phyloP scores from a whole-genome alignment of 1,140 invertebrate species.

The Danaus melanippus region DNA sequence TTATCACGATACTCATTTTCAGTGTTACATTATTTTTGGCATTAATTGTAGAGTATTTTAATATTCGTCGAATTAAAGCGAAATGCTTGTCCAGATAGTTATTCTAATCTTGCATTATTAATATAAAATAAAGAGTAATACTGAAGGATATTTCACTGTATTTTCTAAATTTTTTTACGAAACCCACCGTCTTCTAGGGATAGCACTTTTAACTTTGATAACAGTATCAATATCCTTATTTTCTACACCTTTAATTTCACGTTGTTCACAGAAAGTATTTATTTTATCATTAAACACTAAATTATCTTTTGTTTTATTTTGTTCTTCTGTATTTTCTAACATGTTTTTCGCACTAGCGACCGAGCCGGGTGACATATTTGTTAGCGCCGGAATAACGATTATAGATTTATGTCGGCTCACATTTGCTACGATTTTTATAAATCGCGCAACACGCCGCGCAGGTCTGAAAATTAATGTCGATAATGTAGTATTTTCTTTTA shows the following conservation, averaged over 20 bases:
- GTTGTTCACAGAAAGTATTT: slow-evolving; percentile 45
- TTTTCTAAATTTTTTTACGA: not conserved
- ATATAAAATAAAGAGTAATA: too few relatives aligned
- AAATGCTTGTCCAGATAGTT: too few relatives aligned
- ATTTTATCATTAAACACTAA: slow-evolving; percentile 33
- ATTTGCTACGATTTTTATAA: slow-evolving; percentile 66
- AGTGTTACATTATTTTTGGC: too few relatives aligned
- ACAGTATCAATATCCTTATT: slow-evolving; percentile 34
- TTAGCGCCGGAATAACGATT: slow-evolving; percentile 43
- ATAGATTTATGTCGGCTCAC: slow-evolving; percentile 62
- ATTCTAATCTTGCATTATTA: too few relatives aligned
- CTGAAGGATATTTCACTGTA: too few relatives aligned
- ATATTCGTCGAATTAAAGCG: too few relatives aligned
- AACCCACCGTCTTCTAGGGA: slow-evolving; percentile 55
- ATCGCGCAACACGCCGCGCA: slow-evolving; percentile 65
- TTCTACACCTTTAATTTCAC: slow-evolving; percentile 33
- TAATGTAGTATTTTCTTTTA: slow-evolving; percentile 27
- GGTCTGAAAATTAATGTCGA: slow-evolving; percentile 37
- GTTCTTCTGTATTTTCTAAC: slow-evolving; percentile 29
- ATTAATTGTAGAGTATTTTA: too few relatives aligned
- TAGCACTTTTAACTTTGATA: slow-evolving; percentile 67
- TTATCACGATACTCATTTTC: too few relatives aligned
- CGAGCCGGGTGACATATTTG: slow-evolving; percentile 52
- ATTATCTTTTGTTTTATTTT: slow-evolving; percentile 23
- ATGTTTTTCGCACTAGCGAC: slow-evolving; percentile 38